Base-by-base conservation (phyloP, 1,140 invertebrate genomes). In the Bombyx mori region DNA sequence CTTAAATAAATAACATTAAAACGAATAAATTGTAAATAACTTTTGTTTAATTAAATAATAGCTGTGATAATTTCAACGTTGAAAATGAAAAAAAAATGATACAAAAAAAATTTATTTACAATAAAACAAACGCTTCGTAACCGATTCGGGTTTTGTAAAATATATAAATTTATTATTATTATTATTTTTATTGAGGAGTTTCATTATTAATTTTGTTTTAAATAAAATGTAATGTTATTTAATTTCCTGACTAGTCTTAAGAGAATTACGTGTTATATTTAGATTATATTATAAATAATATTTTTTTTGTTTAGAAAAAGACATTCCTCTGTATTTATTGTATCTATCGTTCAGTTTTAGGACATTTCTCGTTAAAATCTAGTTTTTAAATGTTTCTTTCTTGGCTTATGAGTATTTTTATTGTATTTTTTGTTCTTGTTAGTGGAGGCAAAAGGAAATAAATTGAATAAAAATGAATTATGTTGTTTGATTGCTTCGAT, bases 241-340 rank as follows among this genome's bases (percentile, higher is more conserved):
- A 51, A 35, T 35, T 76, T 82, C 73, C 79, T 81, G 72, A 79
- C 77, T 83, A 86, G 82, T 83, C 78, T 76, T 86, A 82, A 82
- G 79, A 59, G 62, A 77, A 68, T 73, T 70, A 62, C 70, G 70
- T 74, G 63, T 71, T 75, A 76, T 72, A 66, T 45, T 63, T 60
- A 68, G 71, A 60, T 68, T 74, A 65, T 73, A 60, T 68, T 74
- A 65, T 73, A 75, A 73, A 62, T 58, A 35, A 35, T 35, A 35
- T 35, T 35, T 35, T 35, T 35, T 35, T 56, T 60, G 48, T 57
- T 58, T 66, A 68, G 43, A 73, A 65, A 69, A 65, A 69, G 47
- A 60, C 56, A 68, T 56, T 71, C 54, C 44, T 62, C 64, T 82
- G 73, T 85, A 85, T 85, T 85, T 85, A 85, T 85, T 83, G 71